A percentile compares a stretch with the other conserved stretches of the same genome.
phyloP scores from a whole-genome alignment of 2,888 invertebrate genomes.

The Lomographa bimaculata region DNA sequence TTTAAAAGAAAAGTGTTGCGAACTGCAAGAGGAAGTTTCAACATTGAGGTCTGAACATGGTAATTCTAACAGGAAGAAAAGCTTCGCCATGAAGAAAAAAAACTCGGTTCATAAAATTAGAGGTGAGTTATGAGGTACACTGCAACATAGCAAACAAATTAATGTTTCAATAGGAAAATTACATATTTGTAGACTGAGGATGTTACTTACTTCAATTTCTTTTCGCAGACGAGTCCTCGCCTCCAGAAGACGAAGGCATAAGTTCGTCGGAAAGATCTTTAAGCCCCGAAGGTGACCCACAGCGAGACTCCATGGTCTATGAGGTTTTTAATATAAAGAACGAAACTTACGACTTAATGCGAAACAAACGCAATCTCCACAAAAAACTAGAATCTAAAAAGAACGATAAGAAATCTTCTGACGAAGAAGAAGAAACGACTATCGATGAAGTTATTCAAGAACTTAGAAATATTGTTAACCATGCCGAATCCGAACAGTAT shows the following conservation, averaged over 20 bases:
- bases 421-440: constrained; percentile 90
- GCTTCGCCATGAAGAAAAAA: constrained; percentile 79
- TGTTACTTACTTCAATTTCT: constrained; percentile 4
- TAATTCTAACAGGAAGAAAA: constrained; percentile 73
- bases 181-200: too few species aligned
- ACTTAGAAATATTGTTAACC: constrained; percentile 91
- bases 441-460: constrained; percentile 95
- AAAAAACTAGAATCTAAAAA: constrained; percentile 67
- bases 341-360: constrained; percentile 78
- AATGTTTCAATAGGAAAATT: not conserved
- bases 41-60: constrained; percentile 82
- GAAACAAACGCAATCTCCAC: constrained; percentile 68
- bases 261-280: constrained; percentile 92
- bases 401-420: constrained; percentile 69
- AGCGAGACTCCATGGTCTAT: constrained; percentile 84
- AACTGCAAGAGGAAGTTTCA: constrained; percentile 88
- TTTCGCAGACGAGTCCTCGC: constrained; percentile 86
- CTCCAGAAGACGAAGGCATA: constrained; percentile 94
- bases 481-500: constrained; percentile 89
- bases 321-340: constrained; percentile 85
- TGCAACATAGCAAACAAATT: too few species aligned
- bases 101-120: constrained; percentile 68
- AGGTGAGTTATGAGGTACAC: too few species aligned
- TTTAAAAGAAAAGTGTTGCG: constrained; percentile 89
- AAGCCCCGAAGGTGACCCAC: constrained; percentile 87